Evolutionary conservation across 92 coral and sea anemone genomes (phyloP).

Genomic region (Blastomussa wellsi): DNA sequence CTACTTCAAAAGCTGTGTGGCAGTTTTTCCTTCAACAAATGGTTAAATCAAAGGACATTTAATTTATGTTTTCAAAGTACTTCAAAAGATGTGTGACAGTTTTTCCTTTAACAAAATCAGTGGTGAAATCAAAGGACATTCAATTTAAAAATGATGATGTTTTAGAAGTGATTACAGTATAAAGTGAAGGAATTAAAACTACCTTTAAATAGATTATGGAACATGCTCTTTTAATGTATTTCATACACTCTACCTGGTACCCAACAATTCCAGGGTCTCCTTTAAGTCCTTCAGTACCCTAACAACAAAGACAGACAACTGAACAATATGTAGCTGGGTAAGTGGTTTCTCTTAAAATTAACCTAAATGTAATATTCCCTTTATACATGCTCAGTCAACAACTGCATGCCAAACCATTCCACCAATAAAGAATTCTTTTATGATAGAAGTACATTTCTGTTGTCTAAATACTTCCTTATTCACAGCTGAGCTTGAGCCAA

Average conservation of each 20-base stretch:
- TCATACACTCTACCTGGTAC: constrained; percentile 63
- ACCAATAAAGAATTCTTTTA: not conserved
- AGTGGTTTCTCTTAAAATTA: no score
- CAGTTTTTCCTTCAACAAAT: not conserved
- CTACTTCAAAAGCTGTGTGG: not conserved
- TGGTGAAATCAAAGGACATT: no score
- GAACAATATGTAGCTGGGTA: not conserved
- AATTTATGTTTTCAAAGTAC: no score
- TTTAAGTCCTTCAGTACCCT: constrained; percentile 70
- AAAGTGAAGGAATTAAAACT: no score
- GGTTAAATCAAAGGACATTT: not conserved
- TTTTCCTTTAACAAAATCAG: no score
- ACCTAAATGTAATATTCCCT: not conserved
- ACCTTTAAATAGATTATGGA: no score
- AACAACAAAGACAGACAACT: not conserved
- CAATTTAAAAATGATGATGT: no score
- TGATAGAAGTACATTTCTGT: not conserved
- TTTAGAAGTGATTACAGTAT: no score
- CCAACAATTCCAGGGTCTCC: constrained; percentile 78
- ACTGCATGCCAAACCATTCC: not conserved
- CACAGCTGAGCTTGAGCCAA: not conserved
- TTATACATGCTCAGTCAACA: not conserved
- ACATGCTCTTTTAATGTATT: no score
- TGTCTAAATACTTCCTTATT: not conserved
- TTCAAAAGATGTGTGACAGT: no score